A percentile compares a stretch with the other conserved stretches of the same genome.
Evolutionary conservation across 2,888 invertebrate genomes (phyloP).

Genomic region (Alitta virens): DNA sequence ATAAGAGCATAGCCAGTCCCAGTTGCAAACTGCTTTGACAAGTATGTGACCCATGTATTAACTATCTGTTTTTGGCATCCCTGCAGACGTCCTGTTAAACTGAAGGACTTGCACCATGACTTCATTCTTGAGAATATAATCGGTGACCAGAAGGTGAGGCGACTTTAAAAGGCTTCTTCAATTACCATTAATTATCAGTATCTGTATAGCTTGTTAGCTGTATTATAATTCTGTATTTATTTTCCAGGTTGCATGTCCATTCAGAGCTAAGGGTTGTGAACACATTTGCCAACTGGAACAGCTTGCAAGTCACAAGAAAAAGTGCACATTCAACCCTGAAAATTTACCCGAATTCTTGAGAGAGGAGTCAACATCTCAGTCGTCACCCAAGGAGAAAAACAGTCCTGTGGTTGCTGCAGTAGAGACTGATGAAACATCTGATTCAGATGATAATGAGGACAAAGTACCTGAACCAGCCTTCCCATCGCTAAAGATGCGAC

Average conservation of each 20-base stretch:
- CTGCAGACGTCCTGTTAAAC: constrained; percentile 35
- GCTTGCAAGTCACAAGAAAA: constrained; percentile 36
- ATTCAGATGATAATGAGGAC: neutral
- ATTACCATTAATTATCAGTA: neutral
- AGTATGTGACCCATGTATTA: too few species aligned
- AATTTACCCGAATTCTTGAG: constrained; percentile 40
- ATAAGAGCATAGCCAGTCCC: too few species aligned
- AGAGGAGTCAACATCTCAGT: neutral
- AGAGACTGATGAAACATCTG: neutral
- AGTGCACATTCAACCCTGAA: constrained; percentile 42
- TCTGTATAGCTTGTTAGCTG: too few species aligned
- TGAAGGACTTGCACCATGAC: constrained; percentile 41
- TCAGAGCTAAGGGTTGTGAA: constrained; percentile 38
- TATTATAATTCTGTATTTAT: too few species aligned
- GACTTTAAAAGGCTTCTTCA: neutral
- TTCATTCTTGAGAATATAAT: constrained; percentile 50
- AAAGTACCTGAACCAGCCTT: constrained; percentile 32
- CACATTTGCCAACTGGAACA: constrained; percentile 37
- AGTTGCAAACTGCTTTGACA: too few species aligned
- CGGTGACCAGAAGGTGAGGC: constrained; percentile 44
- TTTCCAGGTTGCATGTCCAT: constrained; percentile 48
- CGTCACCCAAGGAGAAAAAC: too few species aligned
- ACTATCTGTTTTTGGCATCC: constrained; percentile 7
- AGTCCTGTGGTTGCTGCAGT: too few species aligned
- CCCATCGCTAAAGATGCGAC: constrained; percentile 41